Evolutionary conservation across 2,888 invertebrate genomes (phyloP).

Genomic region (Limnephilus auricula): DNA sequence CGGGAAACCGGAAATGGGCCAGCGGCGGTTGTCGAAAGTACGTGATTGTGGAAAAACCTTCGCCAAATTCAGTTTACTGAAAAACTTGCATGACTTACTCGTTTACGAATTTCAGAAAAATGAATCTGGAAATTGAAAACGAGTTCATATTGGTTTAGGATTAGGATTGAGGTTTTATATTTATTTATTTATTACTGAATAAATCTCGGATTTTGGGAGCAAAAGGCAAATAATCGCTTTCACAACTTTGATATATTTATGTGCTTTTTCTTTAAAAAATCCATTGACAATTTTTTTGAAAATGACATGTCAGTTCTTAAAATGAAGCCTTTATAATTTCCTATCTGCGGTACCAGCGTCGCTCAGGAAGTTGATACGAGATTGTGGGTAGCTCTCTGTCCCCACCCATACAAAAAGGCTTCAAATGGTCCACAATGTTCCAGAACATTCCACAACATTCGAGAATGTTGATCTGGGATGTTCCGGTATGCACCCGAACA

Average conservation of each 20-base stretch:
- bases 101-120: background rate
- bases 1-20: background rate
- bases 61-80: background rate
- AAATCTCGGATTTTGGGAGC: background rate
- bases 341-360: too few relatives aligned
- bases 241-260: background rate
- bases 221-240: background rate
- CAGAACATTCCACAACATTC: too few relatives aligned
- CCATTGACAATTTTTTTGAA: background rate
- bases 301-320: background rate
- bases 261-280: background rate
- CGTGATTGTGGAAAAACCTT: background rate
- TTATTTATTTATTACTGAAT: background rate
- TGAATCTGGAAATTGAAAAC: background rate
- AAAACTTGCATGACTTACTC: background rate
- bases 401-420: too few relatives aligned
- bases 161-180: background rate
- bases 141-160: background rate
- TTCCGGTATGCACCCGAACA: too few relatives aligned
- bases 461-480: too few relatives aligned
- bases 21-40: slow-evolving; percentile 2
- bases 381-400: too few relatives aligned
- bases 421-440: too few relatives aligned
- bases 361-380: too few relatives aligned
- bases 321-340: too few relatives aligned